These are phyloP conservation scores for Lycodopsis pacificus DNA, from an alignment of 2,797 vertebrate species.

Conservation along the genomic window DNA sequence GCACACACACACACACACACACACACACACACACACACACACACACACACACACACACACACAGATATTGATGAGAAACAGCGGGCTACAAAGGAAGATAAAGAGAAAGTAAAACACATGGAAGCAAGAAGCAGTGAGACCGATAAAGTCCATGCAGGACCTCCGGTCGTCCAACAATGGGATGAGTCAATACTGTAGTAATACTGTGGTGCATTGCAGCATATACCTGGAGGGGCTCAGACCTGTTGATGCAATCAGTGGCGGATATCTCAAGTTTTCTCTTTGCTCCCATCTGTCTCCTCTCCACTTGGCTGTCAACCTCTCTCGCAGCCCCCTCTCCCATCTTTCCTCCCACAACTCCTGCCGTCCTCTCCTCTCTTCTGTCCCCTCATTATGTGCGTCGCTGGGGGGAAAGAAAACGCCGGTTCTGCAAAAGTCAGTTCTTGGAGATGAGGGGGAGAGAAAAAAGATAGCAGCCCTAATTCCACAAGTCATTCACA, in stretches of 20 bases:
- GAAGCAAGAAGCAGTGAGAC: conserved; percentile 39
- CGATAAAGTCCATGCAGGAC: conserved; percentile 38
- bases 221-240: conserved; percentile 70
- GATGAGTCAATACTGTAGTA: conserved; percentile 68
- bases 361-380: conserved; percentile 40
- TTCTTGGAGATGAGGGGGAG: conserved; percentile 29
- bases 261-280: conserved; percentile 65
- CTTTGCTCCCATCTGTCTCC: conserved; percentile 70
- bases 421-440: conserved; percentile 48
- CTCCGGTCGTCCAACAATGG: conserved; percentile 41
- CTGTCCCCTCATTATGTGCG: conserved; percentile 40
- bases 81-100: conserved; percentile 20
- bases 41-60: neutral
- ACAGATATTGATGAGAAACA: neutral
- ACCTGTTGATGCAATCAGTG: conserved; percentile 77
- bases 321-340: conserved; percentile 49
- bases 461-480: neutral
- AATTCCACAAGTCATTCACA: conserved; percentile 36
- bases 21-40: neutral
- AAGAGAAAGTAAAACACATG: conserved; percentile 39
- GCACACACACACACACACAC: neutral
- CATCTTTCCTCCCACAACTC: conserved; percentile 73
- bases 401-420: conserved; percentile 42
- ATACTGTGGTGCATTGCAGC: conserved; percentile 69
- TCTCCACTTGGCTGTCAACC: conserved; percentile 67